Base-by-base conservation (phyloP, 2,797 vertebrate species). In the Oophaga sylvatica region DNA sequence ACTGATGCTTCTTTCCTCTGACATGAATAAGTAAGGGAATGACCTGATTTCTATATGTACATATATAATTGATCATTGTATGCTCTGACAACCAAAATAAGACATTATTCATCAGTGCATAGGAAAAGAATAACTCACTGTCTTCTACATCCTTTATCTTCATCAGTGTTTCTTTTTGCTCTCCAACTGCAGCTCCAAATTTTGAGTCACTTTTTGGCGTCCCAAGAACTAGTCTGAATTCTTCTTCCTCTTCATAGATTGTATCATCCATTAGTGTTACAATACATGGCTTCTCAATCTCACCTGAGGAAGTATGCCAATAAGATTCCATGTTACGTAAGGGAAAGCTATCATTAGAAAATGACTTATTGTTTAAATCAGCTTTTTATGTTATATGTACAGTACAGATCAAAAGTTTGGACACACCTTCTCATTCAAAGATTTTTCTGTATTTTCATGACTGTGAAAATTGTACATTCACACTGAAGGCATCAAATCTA, bases 141-240 rank as follows among this genome's bases (percentile, higher is more conserved):
- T 97, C 96, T 91, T 96, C 96, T 63, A 93, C 92, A 90, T 97
- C 96, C 0, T 96, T 96, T 90, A 97, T 91, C 62, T 94, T 96
- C 92, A 97, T 91, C 90, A 96, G 29, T 0, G 93, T 90, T 83
- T 97, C 96, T 91, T 96, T 96, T 93, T 95, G 95, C 81, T 97
- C 95, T 80, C 96, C 96, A 6, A 96, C 41, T 0, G 94, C 92
- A 16, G 96, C 96, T 84, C 96, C 96, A 35, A 95, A 96, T 0
- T 85, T 79, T 26, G 95, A 96, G 89, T 95, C 94, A 93, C 96
- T 96, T 92, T 95, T 95, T 13, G 96, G 94, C 2, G 90, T 92
- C 81, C 96, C 96, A 90, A 97, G 93, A 81, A 96, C 91, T 83
- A 97, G 90, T n/a, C 95, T 94, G 80, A 97, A 95, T 90, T 97